phyloP scores from a whole-genome alignment of 2,797 vertebrate genomes.

The Limosa lapponica region DNA sequence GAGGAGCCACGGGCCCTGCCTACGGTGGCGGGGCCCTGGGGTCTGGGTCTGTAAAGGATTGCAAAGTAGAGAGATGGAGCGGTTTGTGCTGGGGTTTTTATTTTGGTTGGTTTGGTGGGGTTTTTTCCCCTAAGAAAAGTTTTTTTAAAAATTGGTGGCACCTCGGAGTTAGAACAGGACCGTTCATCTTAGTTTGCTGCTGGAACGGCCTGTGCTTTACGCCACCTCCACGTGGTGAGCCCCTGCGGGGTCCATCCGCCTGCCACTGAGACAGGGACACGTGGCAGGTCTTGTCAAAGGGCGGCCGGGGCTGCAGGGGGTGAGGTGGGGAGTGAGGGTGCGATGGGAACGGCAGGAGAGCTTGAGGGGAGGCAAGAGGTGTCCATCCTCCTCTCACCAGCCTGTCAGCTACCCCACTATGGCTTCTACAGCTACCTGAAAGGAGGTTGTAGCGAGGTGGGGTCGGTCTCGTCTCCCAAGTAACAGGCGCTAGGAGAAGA shows the following conservation, averaged over 20 bases:
- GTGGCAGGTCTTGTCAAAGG: not conserved
- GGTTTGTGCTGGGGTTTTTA: not conserved
- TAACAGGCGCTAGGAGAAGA: not conserved
- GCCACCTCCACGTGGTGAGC: accelerated
- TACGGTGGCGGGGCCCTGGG: accelerated
- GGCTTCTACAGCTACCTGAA: not conserved
- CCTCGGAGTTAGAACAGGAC: not conserved
- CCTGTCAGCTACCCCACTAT: accelerated
- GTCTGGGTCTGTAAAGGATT: too few species aligned
- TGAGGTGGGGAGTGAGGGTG: accelerated
- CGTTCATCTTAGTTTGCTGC: not conserved
- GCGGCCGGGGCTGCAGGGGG: not conserved
- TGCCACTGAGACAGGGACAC: accelerated
- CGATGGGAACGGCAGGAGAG: accelerated
- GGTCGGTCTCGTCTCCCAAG: accelerated
- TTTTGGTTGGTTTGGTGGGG: too few species aligned
- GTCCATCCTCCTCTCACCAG: not conserved
- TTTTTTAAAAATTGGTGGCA: not conserved
- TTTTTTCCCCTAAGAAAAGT: not conserved
- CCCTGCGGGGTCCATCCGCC: accelerated
- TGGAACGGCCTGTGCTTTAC: not conserved
- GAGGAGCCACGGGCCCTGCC: not conserved
- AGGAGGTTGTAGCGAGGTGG: not conserved
- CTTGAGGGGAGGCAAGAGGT: not conserved
- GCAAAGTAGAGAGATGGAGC: not conserved